phyloP scores from a whole-genome alignment of 92 coral and sea anemone species.

The Micromussa lordhowensis region DNA sequence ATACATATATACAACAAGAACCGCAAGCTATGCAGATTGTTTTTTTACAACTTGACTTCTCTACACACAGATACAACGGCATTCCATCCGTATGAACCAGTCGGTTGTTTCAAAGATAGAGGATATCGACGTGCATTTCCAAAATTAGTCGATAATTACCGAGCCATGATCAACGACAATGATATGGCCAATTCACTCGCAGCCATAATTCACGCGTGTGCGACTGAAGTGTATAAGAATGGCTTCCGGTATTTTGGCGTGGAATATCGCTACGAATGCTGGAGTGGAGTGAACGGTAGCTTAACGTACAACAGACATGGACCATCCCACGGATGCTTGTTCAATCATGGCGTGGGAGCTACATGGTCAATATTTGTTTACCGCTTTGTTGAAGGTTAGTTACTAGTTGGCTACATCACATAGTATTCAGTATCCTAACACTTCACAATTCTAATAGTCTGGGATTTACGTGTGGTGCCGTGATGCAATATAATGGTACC shows the following conservation, averaged over 20 bases:
- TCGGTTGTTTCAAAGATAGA: constrained; percentile 2
- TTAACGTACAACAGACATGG: neutral
- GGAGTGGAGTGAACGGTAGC: neutral
- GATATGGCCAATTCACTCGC: neutral
- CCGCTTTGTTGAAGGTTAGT: constrained; percentile 20
- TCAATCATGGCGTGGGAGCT: neutral
- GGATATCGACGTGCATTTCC: neutral
- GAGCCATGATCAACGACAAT: neutral
- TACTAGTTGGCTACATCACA: neutral
- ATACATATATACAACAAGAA: too few species aligned
- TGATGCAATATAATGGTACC: neutral
- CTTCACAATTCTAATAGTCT: neutral
- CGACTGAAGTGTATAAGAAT: neutral
- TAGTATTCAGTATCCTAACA: neutral
- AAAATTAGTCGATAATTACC: neutral
- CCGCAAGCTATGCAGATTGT: too few species aligned
- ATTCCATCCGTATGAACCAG: neutral
- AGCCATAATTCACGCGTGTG: neutral
- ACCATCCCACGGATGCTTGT: neutral
- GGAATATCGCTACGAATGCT: neutral
- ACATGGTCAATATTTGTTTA: neutral
- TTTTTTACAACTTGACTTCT: neutral
- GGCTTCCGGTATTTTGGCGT: constrained; percentile 6
- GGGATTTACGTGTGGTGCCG: neutral
- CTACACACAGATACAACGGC: neutral